phyloP scores from a whole-genome alignment of 2,113 vertebrate genomes.

The Trematocara marginatum region DNA sequence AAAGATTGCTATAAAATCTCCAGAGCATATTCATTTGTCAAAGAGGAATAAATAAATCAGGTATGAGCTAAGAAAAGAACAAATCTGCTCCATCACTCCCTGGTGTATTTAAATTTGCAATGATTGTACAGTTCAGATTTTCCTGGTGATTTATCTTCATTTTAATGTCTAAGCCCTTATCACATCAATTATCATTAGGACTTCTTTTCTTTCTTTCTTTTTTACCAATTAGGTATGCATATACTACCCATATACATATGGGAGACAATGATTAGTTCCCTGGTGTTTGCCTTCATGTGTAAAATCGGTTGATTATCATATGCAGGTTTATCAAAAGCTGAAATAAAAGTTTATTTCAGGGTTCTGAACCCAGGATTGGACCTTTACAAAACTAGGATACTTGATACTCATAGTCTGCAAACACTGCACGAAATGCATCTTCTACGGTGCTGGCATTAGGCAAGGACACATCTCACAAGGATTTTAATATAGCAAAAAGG shows the following conservation, averaged over 20 bases:
- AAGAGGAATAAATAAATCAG: background rate
- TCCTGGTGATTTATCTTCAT: fast-evolving
- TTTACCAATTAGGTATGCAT: background rate
- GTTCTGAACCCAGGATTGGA: background rate
- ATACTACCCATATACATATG: background rate
- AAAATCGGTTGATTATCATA: background rate
- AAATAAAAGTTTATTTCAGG: background rate
- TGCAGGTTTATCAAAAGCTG: background rate
- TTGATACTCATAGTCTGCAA: background rate
- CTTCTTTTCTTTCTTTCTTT: background rate
- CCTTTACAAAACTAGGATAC: background rate
- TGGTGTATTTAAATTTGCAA: background rate
- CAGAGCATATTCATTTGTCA: background rate
- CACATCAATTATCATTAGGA: background rate
- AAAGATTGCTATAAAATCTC: background rate
- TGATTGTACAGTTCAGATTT: background rate
- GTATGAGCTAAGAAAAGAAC: background rate
- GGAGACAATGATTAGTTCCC: background rate
- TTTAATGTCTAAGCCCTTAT: background rate
- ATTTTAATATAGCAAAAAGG: background rate
- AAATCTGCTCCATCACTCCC: fast-evolving
- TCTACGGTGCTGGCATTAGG: fast-evolving
- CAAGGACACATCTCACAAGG: background rate
- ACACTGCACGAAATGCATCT: fast-evolving
- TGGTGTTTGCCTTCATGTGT: background rate